phyloP scores from a whole-genome alignment of 2,797 vertebrate species.

The Steatocranus sp. region DNA sequence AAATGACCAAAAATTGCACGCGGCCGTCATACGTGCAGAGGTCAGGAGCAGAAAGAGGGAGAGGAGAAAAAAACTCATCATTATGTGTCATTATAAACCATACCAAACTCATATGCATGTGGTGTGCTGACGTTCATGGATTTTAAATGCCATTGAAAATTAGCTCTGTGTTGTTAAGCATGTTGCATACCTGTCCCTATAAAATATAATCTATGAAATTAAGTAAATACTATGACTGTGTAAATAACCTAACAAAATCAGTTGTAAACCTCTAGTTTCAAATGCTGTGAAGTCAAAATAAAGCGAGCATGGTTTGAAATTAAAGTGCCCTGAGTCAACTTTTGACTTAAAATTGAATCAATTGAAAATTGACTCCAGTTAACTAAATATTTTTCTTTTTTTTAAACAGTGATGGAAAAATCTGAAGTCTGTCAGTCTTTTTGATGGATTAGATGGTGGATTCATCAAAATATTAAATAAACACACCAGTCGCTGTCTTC shows the following conservation, averaged over 20 bases:
- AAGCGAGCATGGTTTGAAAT: neutral
- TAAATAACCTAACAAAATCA: neutral
- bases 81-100: neutral
- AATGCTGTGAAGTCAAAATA: neutral
- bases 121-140: neutral
- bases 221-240: neutral
- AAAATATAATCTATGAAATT: neutral
- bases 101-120: neutral
- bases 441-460: neutral
- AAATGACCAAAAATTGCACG: slow-evolving; percentile 9
- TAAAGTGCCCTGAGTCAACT: neutral
- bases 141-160: neutral
- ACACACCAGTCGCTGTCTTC: neutral
- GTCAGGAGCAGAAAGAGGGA: neutral
- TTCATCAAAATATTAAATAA: neutral
- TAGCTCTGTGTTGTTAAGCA: neutral
- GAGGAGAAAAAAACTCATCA: neutral
- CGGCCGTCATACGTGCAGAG: neutral
- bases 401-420: neutral
- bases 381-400: neutral
- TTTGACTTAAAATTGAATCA: neutral
- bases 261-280: neutral
- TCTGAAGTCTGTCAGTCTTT: neutral
- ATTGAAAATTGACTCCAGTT: neutral
- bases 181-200: neutral